phyloP scores from a whole-genome alignment of 2,113 vertebrate genomes.

The Gyps fulvus region DNA sequence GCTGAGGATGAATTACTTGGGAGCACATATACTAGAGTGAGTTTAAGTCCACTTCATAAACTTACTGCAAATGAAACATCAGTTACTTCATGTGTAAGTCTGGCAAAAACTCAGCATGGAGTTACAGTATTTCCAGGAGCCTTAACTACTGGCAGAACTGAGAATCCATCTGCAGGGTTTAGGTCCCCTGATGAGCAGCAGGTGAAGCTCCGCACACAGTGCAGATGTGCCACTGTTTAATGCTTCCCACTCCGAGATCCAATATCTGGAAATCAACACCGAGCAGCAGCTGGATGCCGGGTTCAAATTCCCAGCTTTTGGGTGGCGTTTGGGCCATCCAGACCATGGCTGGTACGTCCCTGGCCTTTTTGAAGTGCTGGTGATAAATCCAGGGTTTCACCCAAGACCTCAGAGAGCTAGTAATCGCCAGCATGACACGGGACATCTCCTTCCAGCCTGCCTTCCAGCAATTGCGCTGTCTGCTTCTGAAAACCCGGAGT shows the following conservation, averaged over 20 bases:
- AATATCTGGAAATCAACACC: background rate
- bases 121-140: background rate
- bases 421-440: background rate
- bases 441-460: background rate
- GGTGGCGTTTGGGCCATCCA: background rate
- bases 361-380: background rate
- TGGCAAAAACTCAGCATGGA: background rate
- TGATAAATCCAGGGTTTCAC: background rate
- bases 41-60: background rate
- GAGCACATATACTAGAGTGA: background rate
- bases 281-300: background rate
- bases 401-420: background rate
- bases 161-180: background rate
- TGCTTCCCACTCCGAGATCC: background rate
- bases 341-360: accelerated
- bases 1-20: background rate
- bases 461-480: background rate
- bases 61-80: background rate
- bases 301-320: background rate
- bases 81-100: background rate
- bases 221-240: accelerated
- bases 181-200: background rate
- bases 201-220: background rate
- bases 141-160: background rate
- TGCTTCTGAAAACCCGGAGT: background rate